phyloP scores from a whole-genome alignment of 1,140 invertebrate species.

The Pseudomyrmex sp. region DNA sequence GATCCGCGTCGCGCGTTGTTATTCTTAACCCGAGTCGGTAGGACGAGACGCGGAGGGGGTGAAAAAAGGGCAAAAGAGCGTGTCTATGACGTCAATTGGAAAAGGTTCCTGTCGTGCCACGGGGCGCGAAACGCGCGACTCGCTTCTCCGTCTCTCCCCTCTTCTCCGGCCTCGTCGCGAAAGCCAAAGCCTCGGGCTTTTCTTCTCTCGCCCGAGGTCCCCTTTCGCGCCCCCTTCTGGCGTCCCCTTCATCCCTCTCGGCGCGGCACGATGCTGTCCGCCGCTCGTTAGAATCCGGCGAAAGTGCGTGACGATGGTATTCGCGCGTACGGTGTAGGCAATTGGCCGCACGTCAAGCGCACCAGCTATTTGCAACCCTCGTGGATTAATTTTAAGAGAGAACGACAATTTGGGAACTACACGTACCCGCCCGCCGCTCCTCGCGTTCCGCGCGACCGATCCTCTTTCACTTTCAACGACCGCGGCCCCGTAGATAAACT shows the following conservation, averaged over 20 bases:
- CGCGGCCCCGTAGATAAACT: constrained; percentile 12
- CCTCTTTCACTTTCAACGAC: neutral
- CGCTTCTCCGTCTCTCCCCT: constrained; percentile 7
- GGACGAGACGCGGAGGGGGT: constrained; percentile 59
- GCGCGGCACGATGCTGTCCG: constrained; percentile 11
- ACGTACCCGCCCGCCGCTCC: neutral
- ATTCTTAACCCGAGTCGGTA: constrained; percentile 77
- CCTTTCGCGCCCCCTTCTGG: constrained; percentile 6
- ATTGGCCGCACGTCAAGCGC: constrained; percentile 81
- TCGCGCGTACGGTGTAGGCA: constrained; percentile 75
- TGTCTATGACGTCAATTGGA: constrained; percentile 82
- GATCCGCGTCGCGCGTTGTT: constrained; percentile 71
- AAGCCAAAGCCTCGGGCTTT: constrained; percentile 21
- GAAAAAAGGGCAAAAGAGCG: constrained; percentile 76
- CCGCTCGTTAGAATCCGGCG: constrained; percentile 63
- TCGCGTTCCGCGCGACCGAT: too few species aligned
- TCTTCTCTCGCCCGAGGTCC: constrained; percentile 21
- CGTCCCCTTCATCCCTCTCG: constrained; percentile 24
- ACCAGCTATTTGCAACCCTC: constrained; percentile 79
- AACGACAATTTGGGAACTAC: constrained; percentile 68
- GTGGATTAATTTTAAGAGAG: constrained; percentile 79
- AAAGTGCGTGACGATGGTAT: constrained; percentile 71
- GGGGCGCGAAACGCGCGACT: constrained; percentile 64
- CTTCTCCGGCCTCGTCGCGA: neutral
- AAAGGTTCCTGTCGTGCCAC: constrained; percentile 78